Evolutionary conservation across 1,140 invertebrate genomes (phyloP), one percentile per base, ranked within the genome.

Genomic region (Bradysia coprophila): DNA sequence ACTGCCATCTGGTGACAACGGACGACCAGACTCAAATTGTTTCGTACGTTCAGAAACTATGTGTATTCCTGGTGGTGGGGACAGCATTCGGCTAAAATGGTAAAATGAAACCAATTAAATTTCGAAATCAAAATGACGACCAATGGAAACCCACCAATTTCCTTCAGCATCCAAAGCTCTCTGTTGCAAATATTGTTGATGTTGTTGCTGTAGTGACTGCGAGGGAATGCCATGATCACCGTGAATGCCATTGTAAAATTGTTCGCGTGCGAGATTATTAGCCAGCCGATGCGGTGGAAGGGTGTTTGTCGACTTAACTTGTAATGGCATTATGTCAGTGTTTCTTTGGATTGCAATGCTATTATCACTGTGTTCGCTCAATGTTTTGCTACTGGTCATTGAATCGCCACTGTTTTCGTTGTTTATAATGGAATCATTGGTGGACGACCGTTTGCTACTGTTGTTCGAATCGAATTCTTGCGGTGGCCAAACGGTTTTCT

Each of bases 401-500:
- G n/a, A n/a, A 28, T 28, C 24, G 6, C 6, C 24, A 13, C 24
- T 28, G 13, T 28, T 28, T 28, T 28, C 24, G 13, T 28, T 28
- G 24, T 28, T 28, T n/a, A n/a, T n/a, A 28, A 28, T 28, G 24
- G 24, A 8, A 28, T 28, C 24, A 6, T 28, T 28, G 13, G 24
- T 8, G 24, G 24, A 13, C 13, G 6, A 6, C 6, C 24, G 24
- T 28, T 28, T 28, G 13, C 13, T 28, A 28, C 24, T 28, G 13
- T 13, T 28, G 24, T 13, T 28, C 52, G 13, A 33, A 11, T 40
- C 39, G 15, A n/a, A 13, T 24, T 28, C 22, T 22, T 56, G 64
- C 0, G 81, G 80, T 0, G 81, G 80, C 81, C 81, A 84, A 2
- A 76, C 67, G 18, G 76, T 72, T 44, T 71, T 72, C n/a, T 21